Base-by-base conservation (phyloP, 2,888 invertebrate species). In the Nemapogon koenigi region DNA sequence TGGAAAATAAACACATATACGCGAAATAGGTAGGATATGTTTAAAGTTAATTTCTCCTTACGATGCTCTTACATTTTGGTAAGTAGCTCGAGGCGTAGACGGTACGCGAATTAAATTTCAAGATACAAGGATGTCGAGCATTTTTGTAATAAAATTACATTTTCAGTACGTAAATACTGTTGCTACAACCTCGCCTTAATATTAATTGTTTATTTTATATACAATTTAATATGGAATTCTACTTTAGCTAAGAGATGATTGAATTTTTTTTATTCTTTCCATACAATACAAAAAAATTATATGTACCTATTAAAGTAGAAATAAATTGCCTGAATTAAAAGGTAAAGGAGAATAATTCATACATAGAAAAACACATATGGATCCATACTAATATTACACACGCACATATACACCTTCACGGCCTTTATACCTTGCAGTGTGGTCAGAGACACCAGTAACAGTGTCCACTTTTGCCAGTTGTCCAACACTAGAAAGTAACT, bases 321-420 rank as follows among this genome's bases (percentile, higher is more conserved):
- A 22, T 7, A 22, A 7, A 22, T 7, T 6, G 22, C 22, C 6
- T 22, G 22, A 10, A 7, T 22, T 10, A 7, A 22, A 22, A 22
- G 22, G 22, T 22, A 10, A n/a, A n/a, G n/a, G n/a, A n/a, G n/a
- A n/a, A n/a, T n/a, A n/a, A n/a, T n/a, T n/a, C n/a, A n/a, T n/a
- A n/a, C n/a, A n/a, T n/a, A n/a, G n/a, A n/a, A n/a, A n/a, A n/a
- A n/a, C n/a, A n/a, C n/a, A n/a, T n/a, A n/a, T n/a, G n/a, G n/a
- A n/a, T n/a, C n/a, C n/a, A 37, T 18, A 37, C 26, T 28, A 28
- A 37, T 28, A 30, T 14, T 22, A 22, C 22, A 22, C 22, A 22
- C n/a, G n/a, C n/a, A n/a, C n/a, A n/a, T n/a, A n/a, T n/a, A n/a
- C n/a, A n/a, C n/a, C n/a, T n/a, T n/a, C n/a, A n/a, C n/a, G n/a